Evolutionary conservation across 2,888 invertebrate genomes (phyloP).

Genomic region (Monopis laevigella): DNA sequence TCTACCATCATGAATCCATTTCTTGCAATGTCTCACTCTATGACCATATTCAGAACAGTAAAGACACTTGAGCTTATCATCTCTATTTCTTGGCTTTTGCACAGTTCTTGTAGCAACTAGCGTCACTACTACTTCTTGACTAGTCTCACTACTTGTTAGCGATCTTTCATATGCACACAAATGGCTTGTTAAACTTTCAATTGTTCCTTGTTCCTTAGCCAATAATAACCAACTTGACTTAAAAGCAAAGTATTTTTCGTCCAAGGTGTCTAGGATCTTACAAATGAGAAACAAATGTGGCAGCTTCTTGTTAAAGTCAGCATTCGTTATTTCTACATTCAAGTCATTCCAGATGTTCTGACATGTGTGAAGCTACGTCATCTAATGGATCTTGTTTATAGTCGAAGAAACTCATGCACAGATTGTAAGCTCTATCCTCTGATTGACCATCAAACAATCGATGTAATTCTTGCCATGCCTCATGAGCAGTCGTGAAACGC

Average conservation of each 20-base stretch:
- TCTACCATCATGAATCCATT: constrained; percentile 12
- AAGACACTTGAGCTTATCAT: constrained; percentile 3
- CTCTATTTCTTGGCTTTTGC: background rate
- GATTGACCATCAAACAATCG: constrained; percentile 12
- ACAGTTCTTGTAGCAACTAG: constrained; percentile 1
- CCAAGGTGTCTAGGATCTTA: constrained; percentile 16
- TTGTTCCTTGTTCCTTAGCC: background rate
- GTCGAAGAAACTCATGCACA: constrained; percentile 9
- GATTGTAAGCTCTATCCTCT: constrained; percentile 3
- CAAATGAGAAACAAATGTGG: constrained; percentile 14
- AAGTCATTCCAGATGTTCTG: constrained; percentile 5
- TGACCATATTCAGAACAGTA: constrained; percentile 1
- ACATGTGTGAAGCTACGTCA: constrained; percentile 3
- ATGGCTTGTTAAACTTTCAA: constrained; percentile 10
- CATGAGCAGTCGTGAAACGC: constrained; percentile 12
- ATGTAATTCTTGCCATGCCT: constrained; percentile 14
- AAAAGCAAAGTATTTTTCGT: constrained; percentile 13
- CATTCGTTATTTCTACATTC: constrained; percentile 1
- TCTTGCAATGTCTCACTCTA: constrained; percentile 12
- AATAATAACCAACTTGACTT: constrained; percentile 6
- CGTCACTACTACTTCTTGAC: background rate
- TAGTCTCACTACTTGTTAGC: background rate
- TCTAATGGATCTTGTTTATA: background rate
- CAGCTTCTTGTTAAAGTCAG: background rate
- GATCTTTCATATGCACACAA: constrained; percentile 11